A percentile compares a stretch with the other conserved stretches of the same genome.
phyloP scores from a whole-genome alignment of 1,140 invertebrate species.

The Elysia chlorotica region DNA sequence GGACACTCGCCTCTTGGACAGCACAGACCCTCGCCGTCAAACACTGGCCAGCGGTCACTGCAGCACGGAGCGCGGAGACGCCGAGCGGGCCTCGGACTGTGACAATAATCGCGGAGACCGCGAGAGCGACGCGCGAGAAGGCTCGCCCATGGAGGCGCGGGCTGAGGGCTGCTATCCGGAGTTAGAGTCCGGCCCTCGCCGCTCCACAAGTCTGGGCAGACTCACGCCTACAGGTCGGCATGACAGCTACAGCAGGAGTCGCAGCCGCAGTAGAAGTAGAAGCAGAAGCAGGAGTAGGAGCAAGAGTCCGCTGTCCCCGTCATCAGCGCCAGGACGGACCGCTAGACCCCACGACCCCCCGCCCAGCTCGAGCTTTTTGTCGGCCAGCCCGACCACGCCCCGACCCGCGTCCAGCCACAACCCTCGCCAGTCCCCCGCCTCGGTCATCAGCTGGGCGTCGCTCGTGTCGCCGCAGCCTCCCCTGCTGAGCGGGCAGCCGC shows the following conservation, averaged over 20 bases:
- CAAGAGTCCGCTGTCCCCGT: background rate
- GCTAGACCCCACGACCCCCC: background rate
- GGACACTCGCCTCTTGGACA: constrained; percentile 56
- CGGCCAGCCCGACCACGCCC: constrained; percentile 5
- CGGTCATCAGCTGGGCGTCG: constrained; percentile 17
- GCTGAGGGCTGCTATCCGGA: background rate
- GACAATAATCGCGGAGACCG: background rate
- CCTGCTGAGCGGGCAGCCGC: constrained; percentile 11
- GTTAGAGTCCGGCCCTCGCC: too few relatives aligned
- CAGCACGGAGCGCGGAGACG: background rate
- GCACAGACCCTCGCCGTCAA: background rate
- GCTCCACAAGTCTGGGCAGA: background rate
- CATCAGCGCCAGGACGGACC: background rate
- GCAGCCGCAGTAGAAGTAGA: background rate
- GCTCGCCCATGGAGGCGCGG: background rate
- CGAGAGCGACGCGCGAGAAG: background rate
- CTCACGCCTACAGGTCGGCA: background rate
- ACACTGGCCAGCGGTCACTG: background rate
- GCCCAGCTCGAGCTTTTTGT: background rate
- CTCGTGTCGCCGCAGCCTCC: background rate
- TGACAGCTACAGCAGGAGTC: background rate
- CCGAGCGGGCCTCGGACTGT: background rate
- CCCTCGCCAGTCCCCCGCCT: constrained; percentile 6
- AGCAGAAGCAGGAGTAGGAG: background rate
- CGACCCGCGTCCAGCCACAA: constrained; percentile 64